Base-by-base conservation (phyloP, 1,140 invertebrate genomes). In the Neodiprion virginianus region DNA sequence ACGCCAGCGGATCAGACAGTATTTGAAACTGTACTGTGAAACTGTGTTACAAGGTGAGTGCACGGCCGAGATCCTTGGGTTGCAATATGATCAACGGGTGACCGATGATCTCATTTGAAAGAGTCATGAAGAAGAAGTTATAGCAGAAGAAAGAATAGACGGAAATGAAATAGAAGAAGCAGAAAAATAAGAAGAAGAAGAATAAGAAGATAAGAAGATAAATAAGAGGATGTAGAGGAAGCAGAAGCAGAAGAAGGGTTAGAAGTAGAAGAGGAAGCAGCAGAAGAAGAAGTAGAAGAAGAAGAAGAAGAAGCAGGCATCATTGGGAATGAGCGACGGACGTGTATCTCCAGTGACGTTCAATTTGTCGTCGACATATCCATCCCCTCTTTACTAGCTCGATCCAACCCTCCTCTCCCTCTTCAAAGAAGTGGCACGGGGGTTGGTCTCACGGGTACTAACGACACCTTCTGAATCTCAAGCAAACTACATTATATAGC, bases 221-320 rank as follows among this genome's bases (percentile, higher is more conserved):
- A 21, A 21, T 21, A 1, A 21, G 17, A 21, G 17, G 17, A 21
- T 21, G 17, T 21, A 21, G 17, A 21, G 17, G 17, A 21, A 40
- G 28, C 1, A 40, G 28, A 40, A 40, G 28, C 2, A 40, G 1
- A 40, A 40, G 17, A 21, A 65, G 61, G 7, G 7, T 3, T 73
- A 21, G 40, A 17, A 73, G 70, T 74, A 67, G 66, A 75, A 71
- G 73, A 76, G 72, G 72, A 65, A 71, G 74, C 73, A 79, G 77
- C 74, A 71, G 61, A 71, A 65, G 71, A 76, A 73, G 47, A 11
- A 23, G 17, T 1, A 21, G 17, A 50, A 49, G 14, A 74, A 21
- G 67, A n/a, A 73, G 53, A 40, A n/a, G 68, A 14, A 72, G 14
- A 72, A 12, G 65, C 50, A 69, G 1, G 50, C 74, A 47, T 8